These are phyloP conservation scores for Camelus bactrianus DNA, from an alignment of 2,113 vertebrate genomes.

Conservation along the genomic window DNA sequence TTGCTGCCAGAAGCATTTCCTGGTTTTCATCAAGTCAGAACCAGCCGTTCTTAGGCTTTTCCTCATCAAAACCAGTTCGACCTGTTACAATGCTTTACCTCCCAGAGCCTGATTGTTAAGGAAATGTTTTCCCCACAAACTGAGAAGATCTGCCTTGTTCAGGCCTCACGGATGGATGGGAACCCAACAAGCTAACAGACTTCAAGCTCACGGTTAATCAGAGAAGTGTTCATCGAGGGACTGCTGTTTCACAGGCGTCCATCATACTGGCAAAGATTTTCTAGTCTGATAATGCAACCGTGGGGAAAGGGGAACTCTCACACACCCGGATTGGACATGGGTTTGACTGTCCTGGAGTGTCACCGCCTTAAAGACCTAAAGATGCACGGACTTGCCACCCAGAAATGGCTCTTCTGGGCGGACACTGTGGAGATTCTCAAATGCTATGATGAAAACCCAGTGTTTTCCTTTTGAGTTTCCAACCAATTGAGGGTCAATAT, in stretches of 20 bases:
- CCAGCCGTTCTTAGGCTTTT: conserved; percentile 48
- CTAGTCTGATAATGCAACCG: background rate
- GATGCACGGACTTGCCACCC: too few relatives aligned
- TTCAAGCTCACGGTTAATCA: background rate
- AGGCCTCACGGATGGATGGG: background rate
- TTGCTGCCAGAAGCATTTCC: conserved; percentile 46
- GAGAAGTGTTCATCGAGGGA: conserved; percentile 48
- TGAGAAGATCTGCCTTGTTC: conserved; percentile 14
- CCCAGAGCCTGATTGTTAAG: background rate
- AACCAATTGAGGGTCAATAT: background rate
- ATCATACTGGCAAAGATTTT: background rate
- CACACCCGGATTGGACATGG: accelerated
- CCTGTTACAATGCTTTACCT: conserved; percentile 48
- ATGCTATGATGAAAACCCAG: background rate
- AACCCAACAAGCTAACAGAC: background rate
- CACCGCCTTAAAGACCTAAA: background rate
- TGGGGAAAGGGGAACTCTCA: background rate
- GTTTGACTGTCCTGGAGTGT: background rate
- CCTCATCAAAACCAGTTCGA: conserved; percentile 71
- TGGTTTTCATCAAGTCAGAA: conserved; percentile 58
- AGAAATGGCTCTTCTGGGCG: background rate
- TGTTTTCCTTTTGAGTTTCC: background rate
- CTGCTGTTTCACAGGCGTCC: background rate
- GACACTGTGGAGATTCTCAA: background rate
- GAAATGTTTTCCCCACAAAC: background rate